Evolutionary conservation across 2,888 invertebrate genomes (phyloP), one percentile per base, ranked within the genome.

Genomic region (Rhogogaster chlorosoma): DNA sequence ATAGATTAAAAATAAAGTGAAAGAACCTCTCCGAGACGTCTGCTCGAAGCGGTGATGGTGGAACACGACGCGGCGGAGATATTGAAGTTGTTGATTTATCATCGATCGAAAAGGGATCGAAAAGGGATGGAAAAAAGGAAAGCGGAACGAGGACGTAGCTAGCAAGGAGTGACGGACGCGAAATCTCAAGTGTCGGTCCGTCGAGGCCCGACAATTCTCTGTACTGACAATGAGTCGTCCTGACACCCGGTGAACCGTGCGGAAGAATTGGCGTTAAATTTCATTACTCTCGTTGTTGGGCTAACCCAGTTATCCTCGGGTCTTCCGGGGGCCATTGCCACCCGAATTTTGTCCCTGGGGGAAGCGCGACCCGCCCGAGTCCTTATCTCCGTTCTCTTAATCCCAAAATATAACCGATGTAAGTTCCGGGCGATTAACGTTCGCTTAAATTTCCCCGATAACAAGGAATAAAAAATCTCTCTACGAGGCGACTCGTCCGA

Each of bases 231-330:
- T 38, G 80, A 80, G 80, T 80, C 57, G 36, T 80, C 80, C 80
- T 80, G 80, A 80, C 80, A 61, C 80, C 49, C 80, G 57, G 80
- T 61, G 83, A 57, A 64, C 88, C 88, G 89, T 89, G 88, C 88
- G 89, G 88, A 87, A 87, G 89, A 90, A 91, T 90, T 89, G 89
- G 90, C 89, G 91, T 91, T 92, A 91, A 92, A 92, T 92, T 92
- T 90, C 89, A 93, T 93, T 92, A 92, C 91, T 91, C 90, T 91
- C 91, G 92, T 92, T 92, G 92, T 92, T 91, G 90, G 89, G 88
- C 89, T 92, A 92, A 92, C 91, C 87, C 83, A 85, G 91, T 92
- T 92, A 92, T 91, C 90, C 91, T 89, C 45, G 84, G 84, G 61
- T 64, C 53, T 82, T 88, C 87, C 88, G 87, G 88, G 89, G 87